phyloP scores from a whole-genome alignment of 2,888 invertebrate genomes.

The Caenorhabditis sp. region DNA sequence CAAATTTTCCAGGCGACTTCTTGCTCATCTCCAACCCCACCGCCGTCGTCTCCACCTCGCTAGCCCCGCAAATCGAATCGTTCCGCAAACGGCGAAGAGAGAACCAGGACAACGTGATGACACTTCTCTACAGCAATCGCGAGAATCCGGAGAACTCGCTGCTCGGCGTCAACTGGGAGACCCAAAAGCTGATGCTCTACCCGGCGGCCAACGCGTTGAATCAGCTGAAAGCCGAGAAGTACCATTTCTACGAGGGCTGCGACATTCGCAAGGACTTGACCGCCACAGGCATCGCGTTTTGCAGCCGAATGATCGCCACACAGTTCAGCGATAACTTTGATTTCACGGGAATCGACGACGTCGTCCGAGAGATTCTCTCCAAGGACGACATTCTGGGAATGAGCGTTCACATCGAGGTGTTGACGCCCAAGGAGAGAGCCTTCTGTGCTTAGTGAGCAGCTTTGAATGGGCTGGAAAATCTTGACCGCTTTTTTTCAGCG shows the following conservation, averaged over 20 bases:
- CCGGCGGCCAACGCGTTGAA: slow-evolving; percentile 60
- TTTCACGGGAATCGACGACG: slow-evolving; percentile 76
- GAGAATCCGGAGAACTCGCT: slow-evolving; percentile 57
- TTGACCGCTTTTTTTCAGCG: no score
- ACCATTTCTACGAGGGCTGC: slow-evolving; percentile 68
- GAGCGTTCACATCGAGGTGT: slow-evolving; percentile 77
- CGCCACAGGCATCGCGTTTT: slow-evolving; percentile 76
- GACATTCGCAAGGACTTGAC: slow-evolving; percentile 76
- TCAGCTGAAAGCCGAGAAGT: slow-evolving; percentile 68
- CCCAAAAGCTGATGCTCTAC: slow-evolving; percentile 71
- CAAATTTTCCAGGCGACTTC: slow-evolving; percentile 71
- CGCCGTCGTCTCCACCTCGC: slow-evolving; percentile 68
- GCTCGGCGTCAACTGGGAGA: slow-evolving; percentile 68
- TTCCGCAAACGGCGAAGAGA: slow-evolving; percentile 71
- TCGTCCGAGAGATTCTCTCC: slow-evolving; percentile 78
- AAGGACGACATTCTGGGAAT: slow-evolving; percentile 80
- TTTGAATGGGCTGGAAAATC: no score
- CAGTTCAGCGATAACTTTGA: slow-evolving; percentile 82
- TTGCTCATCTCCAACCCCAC: slow-evolving; percentile 76
- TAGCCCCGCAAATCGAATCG: slow-evolving; percentile 66
- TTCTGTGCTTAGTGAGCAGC: slow-evolving; percentile 68
- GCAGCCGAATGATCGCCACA: slow-evolving; percentile 73
- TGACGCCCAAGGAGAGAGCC: slow-evolving; percentile 67
- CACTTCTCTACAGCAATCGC: slow-evolving; percentile 67
- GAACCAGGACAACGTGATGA: slow-evolving; percentile 77